A percentile compares a stretch with the other conserved stretches of the same genome.
phyloP scores from a whole-genome alignment of 2,113 vertebrate species.

The Picathartes gymnocephalus region DNA sequence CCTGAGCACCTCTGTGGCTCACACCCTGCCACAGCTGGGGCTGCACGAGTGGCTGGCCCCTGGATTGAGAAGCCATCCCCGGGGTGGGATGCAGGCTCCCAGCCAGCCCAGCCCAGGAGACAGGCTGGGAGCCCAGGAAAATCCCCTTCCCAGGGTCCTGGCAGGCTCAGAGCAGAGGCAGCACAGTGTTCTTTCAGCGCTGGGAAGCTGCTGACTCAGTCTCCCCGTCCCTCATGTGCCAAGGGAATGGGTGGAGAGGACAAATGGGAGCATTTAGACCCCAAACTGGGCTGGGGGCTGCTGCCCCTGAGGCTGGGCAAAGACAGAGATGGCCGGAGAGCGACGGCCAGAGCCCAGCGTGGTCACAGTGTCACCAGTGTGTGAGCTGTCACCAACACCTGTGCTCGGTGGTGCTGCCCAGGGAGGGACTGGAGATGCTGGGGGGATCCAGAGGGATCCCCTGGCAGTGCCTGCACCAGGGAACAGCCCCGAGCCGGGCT shows the following conservation, averaged over 20 bases:
- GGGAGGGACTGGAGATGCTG: neutral
- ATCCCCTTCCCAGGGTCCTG: neutral
- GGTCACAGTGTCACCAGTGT: accelerated
- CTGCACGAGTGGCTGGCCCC: neutral
- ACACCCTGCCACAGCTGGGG: neutral
- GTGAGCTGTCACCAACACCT: neutral
- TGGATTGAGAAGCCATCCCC: neutral
- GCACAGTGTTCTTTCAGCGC: neutral
- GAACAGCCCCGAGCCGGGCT: neutral
- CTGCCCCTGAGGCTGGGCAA: neutral
- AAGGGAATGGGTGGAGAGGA: neutral
- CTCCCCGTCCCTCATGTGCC: neutral
- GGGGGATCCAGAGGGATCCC: neutral
- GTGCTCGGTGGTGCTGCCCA: accelerated
- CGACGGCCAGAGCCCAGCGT: accelerated
- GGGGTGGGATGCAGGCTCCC: neutral
- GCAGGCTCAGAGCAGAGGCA: neutral
- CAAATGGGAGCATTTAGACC: neutral
- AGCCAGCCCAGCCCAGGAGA: neutral
- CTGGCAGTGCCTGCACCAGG: accelerated
- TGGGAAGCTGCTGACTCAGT: neutral
- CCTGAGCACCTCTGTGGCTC: neutral
- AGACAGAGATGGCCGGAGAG: neutral
- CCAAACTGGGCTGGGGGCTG: neutral
- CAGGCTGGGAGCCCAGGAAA: neutral